Evolutionary conservation across 2,797 vertebrate genomes (phyloP).

Genomic region (Crax fasciolata): DNA sequence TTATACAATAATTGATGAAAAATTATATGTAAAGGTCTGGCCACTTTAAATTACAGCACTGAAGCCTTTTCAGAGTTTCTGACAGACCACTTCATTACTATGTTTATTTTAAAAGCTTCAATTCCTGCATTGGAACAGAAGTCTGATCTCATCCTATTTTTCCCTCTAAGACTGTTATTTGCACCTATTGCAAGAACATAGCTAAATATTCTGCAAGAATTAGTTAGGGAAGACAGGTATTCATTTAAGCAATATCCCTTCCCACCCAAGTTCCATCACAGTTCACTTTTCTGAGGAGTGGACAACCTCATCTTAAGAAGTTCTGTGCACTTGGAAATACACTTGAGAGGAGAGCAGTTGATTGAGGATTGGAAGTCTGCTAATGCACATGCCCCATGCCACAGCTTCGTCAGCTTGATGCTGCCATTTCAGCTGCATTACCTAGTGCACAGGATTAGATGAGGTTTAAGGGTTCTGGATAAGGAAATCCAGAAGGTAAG

Average conservation of each 20-base stretch:
- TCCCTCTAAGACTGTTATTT: neutral
- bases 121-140: neutral
- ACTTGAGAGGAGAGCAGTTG: accelerated
- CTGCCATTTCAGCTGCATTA: neutral
- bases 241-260: neutral
- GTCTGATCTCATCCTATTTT: neutral
- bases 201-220: neutral
- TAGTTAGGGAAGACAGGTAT: neutral
- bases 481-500: neutral
- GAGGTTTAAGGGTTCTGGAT: neutral
- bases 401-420: neutral
- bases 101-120: neutral
- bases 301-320: neutral
- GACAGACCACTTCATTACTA: neutral
- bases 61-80: neutral
- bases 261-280: neutral
- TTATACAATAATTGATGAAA: constrained; percentile 10
- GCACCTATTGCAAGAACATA: neutral
- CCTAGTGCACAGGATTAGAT: neutral
- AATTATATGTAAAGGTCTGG: neutral
- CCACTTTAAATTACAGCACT: constrained; percentile 20
- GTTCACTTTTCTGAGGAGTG: neutral
- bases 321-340: accelerated
- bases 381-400: neutral
- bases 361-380: neutral